Percentiles rank a stretch among this genome's conserved stretches.
These are phyloP conservation scores for Halcyon leucocephala DNA, from an alignment of 2,797 vertebrate genomes.

Conservation along the genomic window DNA sequence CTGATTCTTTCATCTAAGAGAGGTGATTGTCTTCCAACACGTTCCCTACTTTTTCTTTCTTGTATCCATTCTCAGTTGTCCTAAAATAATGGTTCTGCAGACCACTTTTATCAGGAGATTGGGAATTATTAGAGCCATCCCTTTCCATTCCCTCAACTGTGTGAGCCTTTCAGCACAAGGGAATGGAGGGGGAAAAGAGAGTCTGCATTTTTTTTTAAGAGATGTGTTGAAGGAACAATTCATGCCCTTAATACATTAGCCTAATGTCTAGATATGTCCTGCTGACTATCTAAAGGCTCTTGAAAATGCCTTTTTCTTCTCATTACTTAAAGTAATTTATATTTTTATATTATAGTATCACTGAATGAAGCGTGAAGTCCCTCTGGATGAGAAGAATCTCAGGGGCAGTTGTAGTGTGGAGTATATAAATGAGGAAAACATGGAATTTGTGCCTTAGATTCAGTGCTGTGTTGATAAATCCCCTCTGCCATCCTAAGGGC, in stretches of 20 bases:
- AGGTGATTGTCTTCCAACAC: background rate
- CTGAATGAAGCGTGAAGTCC: background rate
- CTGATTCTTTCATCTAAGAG: background rate
- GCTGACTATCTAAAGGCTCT: background rate
- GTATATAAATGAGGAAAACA: background rate
- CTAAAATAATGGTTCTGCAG: background rate
- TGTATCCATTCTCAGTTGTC: background rate
- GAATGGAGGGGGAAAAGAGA: background rate
- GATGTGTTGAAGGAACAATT: background rate
- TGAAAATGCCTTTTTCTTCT: background rate
- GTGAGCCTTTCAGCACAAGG: background rate
- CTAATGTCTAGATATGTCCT: background rate
- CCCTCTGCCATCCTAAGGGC: background rate
- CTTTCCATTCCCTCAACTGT: background rate
- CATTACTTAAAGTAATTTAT: background rate
- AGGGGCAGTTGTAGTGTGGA: background rate
- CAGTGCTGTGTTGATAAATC: background rate
- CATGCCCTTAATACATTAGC: background rate
- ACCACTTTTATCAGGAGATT: background rate
- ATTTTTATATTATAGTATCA: background rate
- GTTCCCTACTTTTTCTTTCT: background rate
- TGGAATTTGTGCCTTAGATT: background rate
- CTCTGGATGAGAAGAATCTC: background rate
- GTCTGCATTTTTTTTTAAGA: background rate
- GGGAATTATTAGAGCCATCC: background rate